Evolutionary conservation across 2,888 invertebrate species (phyloP), one percentile per base, ranked within the genome.

Genomic region (Trachelus tabidus): DNA sequence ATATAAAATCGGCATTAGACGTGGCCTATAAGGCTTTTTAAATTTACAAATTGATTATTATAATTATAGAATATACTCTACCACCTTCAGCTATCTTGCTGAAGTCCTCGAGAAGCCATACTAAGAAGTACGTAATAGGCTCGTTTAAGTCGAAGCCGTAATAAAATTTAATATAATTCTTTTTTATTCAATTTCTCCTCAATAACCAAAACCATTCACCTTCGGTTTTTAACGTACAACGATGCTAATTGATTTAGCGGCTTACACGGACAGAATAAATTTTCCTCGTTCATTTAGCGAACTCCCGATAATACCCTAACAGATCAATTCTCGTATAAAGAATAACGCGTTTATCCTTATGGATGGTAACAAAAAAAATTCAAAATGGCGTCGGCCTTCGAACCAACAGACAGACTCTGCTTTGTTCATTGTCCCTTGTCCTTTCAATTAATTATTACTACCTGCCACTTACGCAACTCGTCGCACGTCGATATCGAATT

Each of bases 251-350:
- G 75, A 74, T 73, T 79, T 37, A n/a, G 56, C 69, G 37, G 71
- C 76, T 30, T 69, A n/a, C 31, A 73, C n/a, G 34, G 56, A 23
- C 9, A 34, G 78, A 75, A 77, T 81, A 78, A 73, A 80, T 81
- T 80, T 75, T 30, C 76, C 74, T 75, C 68, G 68, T 35, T 34
- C 73, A 75, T 73, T 80, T 80, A 81, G 79, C 75, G 75, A n/a
- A n/a, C 73, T 75, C 40, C 11, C 74, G 76, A 9, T 23, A 56
- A 56, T 6, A 15, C 56, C 23, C 9, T 9, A 6, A 56, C 56
- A 56, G 56, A 56, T 56, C 56, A 9, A 56, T 23, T 56, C 56
- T 56, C 56, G 56, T 23, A 56, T 56, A 56, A 56, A 23, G 23
- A 56, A 23, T 56, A 56, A 23, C 56, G 23, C 56, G 56, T 9